phyloP scores from a whole-genome alignment of 2,113 vertebrate genomes.

The Syrmaticus mikado region DNA sequence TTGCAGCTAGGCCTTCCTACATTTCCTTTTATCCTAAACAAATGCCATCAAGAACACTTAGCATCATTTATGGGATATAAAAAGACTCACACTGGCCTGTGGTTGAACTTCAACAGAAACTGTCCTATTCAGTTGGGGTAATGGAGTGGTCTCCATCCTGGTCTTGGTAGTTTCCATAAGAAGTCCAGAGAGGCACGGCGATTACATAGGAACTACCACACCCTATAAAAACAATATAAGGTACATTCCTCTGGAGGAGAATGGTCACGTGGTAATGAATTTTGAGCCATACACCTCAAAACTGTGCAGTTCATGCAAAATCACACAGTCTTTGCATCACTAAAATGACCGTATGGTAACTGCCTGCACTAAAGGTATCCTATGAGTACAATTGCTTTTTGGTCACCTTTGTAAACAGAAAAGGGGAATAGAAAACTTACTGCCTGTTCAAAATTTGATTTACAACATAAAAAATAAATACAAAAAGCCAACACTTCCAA shows the following conservation, averaged over 20 bases:
- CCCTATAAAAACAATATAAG: not conserved
- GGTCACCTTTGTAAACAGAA: not conserved
- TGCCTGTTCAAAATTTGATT: not conserved
- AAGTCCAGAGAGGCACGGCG: not conserved
- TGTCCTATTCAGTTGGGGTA: not conserved
- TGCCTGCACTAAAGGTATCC: not conserved
- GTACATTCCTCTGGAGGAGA: not conserved
- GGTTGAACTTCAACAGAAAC: not conserved
- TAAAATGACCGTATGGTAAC: not conserved
- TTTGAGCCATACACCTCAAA: not conserved
- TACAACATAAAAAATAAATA: not conserved
- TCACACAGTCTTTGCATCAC: not conserved
- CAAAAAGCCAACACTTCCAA: not conserved
- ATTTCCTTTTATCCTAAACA: not conserved
- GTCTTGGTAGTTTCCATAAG: not conserved
- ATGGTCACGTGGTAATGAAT: not conserved
- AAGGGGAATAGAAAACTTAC: not conserved
- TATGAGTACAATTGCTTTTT: not conserved
- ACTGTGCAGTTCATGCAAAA: not conserved
- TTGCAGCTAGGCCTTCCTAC: not conserved
- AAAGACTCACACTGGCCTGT: not conserved
- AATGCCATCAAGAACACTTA: rapidly evolving
- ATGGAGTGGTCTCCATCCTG: not conserved
- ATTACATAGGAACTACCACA: rapidly evolving
- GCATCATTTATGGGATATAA: rapidly evolving